Percentiles rank a stretch among this genome's conserved stretches.
These are phyloP conservation scores for Agonopterix arenella DNA, from an alignment of 2,888 invertebrate genomes.

Conservation along the genomic window DNA sequence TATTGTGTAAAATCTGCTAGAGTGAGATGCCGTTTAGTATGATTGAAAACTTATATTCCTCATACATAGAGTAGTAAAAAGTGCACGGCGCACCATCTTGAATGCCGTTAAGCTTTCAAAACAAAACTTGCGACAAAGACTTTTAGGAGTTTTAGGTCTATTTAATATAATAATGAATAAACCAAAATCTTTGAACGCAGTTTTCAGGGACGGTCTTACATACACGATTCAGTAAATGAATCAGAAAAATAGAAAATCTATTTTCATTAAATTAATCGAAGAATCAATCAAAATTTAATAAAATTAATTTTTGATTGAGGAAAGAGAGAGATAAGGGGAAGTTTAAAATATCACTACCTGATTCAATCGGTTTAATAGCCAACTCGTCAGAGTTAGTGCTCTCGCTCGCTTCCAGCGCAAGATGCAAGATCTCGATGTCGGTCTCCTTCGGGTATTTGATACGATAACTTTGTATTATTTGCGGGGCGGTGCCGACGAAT, in stretches of 20 bases:
- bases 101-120: neutral
- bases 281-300: too few relatives aligned
- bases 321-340: too few relatives aligned
- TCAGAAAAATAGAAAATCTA: too few relatives aligned
- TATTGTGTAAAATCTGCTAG: too few relatives aligned
- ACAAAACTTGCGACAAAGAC: neutral
- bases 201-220: too few relatives aligned
- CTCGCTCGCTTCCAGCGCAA: slow-evolving; percentile 21
- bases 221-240: too few relatives aligned
- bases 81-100: too few relatives aligned
- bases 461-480: slow-evolving; percentile 39
- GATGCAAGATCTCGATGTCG: slow-evolving; percentile 39
- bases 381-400: slow-evolving; percentile 4
- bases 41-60: too few relatives aligned
- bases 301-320: too few relatives aligned
- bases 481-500: slow-evolving; percentile 25
- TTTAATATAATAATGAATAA: neutral
- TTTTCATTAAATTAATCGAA: too few relatives aligned
- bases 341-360: slow-evolving; percentile 31
- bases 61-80: too few relatives aligned
- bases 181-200: neutral
- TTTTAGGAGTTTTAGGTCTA: neutral
- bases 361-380: slow-evolving; percentile 16
- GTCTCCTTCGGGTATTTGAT: slow-evolving; percentile 30
- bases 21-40: too few relatives aligned